phyloP scores from a whole-genome alignment of 2,797 vertebrate species.

The Oreortyx pictus region DNA sequence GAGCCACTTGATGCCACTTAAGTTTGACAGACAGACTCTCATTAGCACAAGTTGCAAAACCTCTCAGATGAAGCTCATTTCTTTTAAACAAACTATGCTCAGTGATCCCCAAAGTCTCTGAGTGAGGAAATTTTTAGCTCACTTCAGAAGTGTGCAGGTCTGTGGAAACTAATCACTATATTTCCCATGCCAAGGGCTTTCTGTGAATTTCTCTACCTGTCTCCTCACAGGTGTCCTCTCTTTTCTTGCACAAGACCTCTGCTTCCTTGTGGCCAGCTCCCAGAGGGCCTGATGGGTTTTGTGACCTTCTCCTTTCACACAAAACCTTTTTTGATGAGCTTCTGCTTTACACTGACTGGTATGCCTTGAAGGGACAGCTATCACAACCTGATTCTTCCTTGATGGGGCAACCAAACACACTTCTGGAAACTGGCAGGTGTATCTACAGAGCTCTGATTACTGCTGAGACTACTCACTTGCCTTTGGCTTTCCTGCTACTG shows the following conservation, averaged over 20 bases:
- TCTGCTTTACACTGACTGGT: neutral
- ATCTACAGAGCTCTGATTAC: neutral
- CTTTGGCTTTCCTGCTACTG: neutral
- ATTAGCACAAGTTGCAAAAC: conserved; percentile 80
- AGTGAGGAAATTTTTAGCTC: conserved; percentile 61
- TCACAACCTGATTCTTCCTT: neutral
- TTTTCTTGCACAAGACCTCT: neutral
- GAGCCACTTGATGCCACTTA: conserved; percentile 83
- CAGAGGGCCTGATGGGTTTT: neutral
- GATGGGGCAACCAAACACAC: neutral
- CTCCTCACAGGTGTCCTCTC: neutral
- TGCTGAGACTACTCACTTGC: neutral
- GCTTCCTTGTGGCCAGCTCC: neutral
- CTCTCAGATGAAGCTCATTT: conserved; percentile 77
- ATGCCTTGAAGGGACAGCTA: neutral
- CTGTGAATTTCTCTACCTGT: conserved; percentile 1
- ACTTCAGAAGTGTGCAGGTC: conserved; percentile 22
- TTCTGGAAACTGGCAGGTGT: conserved; percentile 19
- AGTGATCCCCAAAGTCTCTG: conserved; percentile 66
- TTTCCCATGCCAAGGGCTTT: neutral
- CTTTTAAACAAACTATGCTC: conserved; percentile 80
- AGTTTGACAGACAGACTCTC: conserved; percentile 84
- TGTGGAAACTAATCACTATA: conserved; percentile 49
- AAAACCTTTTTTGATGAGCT: neutral
- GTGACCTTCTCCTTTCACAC: neutral